A percentile compares a stretch with the other conserved stretches of the same genome.
Evolutionary conservation across 92 coral and sea anemone genomes (phyloP).

Genomic region (Galaxea fascicularis): DNA sequence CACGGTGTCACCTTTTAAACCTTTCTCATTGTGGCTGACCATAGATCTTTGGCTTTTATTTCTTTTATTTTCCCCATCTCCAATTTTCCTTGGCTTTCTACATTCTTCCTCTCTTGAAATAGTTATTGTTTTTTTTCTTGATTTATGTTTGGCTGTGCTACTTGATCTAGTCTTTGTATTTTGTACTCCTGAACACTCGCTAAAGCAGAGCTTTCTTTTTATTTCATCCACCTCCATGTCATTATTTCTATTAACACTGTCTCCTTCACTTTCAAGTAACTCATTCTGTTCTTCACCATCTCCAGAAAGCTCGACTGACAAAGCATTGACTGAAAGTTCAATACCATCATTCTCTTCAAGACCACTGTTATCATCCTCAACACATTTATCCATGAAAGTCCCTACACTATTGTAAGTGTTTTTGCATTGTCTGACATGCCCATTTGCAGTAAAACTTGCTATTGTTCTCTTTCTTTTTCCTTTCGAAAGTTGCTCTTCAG

Average conservation of each 20-base stretch:
- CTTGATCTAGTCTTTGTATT: too few relatives aligned
- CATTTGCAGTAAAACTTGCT: neutral
- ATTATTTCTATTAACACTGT: neutral
- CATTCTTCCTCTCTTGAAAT: too few relatives aligned
- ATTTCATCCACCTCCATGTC: neutral
- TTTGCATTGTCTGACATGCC: neutral
- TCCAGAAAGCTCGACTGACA: neutral
- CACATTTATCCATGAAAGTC: neutral
- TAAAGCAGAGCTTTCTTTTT: constrained; percentile 13
- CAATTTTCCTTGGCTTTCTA: too few relatives aligned
- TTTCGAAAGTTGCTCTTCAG: neutral
- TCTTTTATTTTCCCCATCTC: neutral
- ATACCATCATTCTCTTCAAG: neutral
- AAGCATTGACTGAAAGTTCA: neutral
- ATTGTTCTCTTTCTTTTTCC: neutral
- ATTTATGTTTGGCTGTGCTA: too few relatives aligned
- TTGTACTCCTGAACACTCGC: neutral
- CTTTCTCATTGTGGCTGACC: neutral
- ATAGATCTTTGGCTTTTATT: neutral
- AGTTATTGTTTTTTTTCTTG: too few relatives aligned
- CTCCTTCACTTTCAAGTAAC: neutral
- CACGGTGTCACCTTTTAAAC: neutral
- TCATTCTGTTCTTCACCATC: neutral
- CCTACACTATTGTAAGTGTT: too few relatives aligned
- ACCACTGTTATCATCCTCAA: neutral